Conservation (phyloP, 2,113 vertebrate genomes). For the Peucedramus taeniatus region DNA sequence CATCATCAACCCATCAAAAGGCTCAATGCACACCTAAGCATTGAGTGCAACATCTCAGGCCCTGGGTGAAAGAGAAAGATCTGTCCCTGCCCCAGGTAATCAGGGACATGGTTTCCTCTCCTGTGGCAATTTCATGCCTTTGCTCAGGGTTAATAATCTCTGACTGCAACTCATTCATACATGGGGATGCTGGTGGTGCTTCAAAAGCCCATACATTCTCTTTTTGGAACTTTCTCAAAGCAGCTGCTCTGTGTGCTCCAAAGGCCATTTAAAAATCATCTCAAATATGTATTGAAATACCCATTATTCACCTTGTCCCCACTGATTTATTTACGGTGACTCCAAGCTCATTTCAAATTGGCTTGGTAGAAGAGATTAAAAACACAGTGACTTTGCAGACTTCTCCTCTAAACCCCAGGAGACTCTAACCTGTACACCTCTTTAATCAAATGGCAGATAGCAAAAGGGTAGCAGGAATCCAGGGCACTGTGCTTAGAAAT, state of each 20-base stretch:
- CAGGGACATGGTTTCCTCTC: neutral
- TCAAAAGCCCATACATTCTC: neutral
- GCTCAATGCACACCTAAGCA: neutral
- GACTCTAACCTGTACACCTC: neutral
- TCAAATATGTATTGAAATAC: neutral
- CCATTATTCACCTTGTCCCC: neutral
- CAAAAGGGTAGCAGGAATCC: neutral
- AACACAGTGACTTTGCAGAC: neutral
- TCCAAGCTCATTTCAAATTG: neutral
- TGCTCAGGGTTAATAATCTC: neutral
- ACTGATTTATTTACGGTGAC: neutral
- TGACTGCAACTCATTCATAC: neutral
- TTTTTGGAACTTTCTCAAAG: neutral
- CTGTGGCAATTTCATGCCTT: neutral
- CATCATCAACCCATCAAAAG: neutral
- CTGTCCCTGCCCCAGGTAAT: neutral
- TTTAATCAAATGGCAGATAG: neutral
- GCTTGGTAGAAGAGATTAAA: neutral
- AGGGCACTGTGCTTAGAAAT: neutral
- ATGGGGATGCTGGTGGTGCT: neutral
- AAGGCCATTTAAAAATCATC: neutral
- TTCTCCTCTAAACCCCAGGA: neutral
- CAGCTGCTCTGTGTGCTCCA: neutral
- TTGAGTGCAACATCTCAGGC: fast-evolving
- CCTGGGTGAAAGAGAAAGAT: neutral